Evolutionary conservation across 2,797 vertebrate species (phyloP), one percentile per base, ranked within the genome.

Genomic region (Myripristis jacobus): DNA sequence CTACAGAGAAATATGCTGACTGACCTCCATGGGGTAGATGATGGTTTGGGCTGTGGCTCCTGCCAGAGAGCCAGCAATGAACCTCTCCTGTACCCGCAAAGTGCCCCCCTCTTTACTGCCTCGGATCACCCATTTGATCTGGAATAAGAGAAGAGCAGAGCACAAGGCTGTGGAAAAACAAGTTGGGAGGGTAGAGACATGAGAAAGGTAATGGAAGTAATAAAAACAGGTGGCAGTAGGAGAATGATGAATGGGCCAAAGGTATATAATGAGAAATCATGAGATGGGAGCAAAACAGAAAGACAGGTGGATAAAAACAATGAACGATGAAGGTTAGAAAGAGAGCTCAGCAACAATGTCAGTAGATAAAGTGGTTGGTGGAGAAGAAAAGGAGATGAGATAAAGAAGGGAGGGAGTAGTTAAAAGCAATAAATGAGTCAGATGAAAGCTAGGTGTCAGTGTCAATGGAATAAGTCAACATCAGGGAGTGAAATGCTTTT

Each of bases 1-100:
- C 5, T 15, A 22, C 16, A 41, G 7, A 61, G 21, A 9, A 4
- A 43, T 9, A 47, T 24, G 7, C 31, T 43, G 13, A 77, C 94
- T 86, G 84, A 97, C 97, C 95, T 98, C 97, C 97, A 98, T 96
- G 21, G 97, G 97, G 85, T 98, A 98, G 85, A 98, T 98, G 75
- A 96, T 95, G 16, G 96, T 97, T 83, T 98, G 97, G 64, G 97
- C 96, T 0, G 94, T 97, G 46, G 94, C 96, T 85, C 97, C 97
- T 60, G 97, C 97, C 87, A 98, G 83, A 29, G 97, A 98, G n/a
- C 97, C 97, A 70, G 97, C 96, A 6, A 98, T 48, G 84, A 98
- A 97, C 83, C 97, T 94, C 85, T 98, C 95, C 47, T 94, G 77
- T 0, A 96, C 93, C 58, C 95, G 94, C 62, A 98, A 36, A 19